A percentile compares a stretch with the other conserved stretches of the same genome.
phyloP scores from a whole-genome alignment of 1,140 invertebrate species.

The Drosophila carrolli region DNA sequence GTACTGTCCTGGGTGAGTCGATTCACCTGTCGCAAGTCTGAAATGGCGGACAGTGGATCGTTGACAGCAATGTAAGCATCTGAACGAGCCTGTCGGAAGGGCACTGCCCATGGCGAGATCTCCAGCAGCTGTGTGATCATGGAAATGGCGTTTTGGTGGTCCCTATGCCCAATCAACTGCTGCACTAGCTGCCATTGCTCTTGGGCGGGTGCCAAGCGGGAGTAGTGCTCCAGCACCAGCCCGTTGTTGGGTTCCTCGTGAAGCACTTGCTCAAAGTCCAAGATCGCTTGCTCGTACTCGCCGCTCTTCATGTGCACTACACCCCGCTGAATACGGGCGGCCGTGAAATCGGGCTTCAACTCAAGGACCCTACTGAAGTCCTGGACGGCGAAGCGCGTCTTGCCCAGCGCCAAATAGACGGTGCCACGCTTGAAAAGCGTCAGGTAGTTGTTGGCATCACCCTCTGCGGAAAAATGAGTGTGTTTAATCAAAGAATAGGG shows the following conservation, averaged over 20 bases:
- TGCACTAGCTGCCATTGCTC: conserved; percentile 89
- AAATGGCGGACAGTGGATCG: conserved; percentile 94
- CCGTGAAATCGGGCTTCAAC: conserved; percentile 96
- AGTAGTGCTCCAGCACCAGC: conserved; percentile 89
- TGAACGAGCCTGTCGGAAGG: conserved; percentile 93
- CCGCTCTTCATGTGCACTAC: conserved; percentile 96
- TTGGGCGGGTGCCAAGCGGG: conserved; percentile 88
- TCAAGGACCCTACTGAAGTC: conserved; percentile 97
- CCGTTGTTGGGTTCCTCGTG: conserved; percentile 90
- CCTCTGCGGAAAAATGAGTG: conserved; percentile 88
- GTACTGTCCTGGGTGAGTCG: conserved; percentile 97
- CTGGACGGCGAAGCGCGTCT: conserved; percentile 96
- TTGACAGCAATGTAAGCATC: conserved; percentile 92
- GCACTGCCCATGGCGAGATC: conserved; percentile 94
- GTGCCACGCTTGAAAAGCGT: conserved; percentile 98
- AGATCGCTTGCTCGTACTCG: conserved; percentile 91
- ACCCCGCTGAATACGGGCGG: conserved; percentile 94
- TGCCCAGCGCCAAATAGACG: conserved; percentile 97
- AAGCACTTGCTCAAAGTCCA: conserved; percentile 92
- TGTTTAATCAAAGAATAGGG: background rate
- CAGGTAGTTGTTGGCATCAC: conserved; percentile 97
- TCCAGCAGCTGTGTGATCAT: conserved; percentile 92
- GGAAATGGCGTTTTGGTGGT: conserved; percentile 90
- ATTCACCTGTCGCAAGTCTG: conserved; percentile 95
- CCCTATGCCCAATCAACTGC: conserved; percentile 87